Evolutionary conservation across 2,113 vertebrate genomes (phyloP), one percentile per base, ranked within the genome.

Genomic region (Syrmaticus mikado): DNA sequence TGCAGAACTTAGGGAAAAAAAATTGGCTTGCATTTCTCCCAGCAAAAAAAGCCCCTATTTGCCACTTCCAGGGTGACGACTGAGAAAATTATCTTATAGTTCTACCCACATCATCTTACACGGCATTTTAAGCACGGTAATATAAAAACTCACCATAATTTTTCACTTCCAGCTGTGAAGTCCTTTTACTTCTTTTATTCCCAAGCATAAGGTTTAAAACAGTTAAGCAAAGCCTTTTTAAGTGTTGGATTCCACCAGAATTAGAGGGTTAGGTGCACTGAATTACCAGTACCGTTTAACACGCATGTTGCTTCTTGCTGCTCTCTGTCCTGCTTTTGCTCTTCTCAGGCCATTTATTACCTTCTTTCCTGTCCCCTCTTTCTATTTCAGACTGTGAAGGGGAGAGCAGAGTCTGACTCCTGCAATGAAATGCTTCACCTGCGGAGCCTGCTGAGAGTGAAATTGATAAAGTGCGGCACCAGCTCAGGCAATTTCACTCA

Each of bases 401-500:
- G 82, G 79, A 93, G 82, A 88, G 76, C 45, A 52, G 65, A 70
- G 52, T 52, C 89, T 0, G 0, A n/a, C 82, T 87, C 83, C 75
- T 0, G 1, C 91, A 85, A n/a, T 65, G 75, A 95, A 90, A 92
- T 62, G 67, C 74, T 93, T 85, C 78, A 93, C 96, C 90, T 94
- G 73, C 3, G 0, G 41, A 85, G 64, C 93, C 92, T 92, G 94
- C 93, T 80, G 85, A 46, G 94, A 94, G 87, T 2, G 15, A 95
- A 89, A 94, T 87, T 89, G 87, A 71, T 85, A 81, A 85, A 87
- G 58, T 45, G 40, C 40, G 74, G 79, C 50, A 50, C 41, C 65
- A 82, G 94, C 67, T 89, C 87, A 81, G 71, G 84, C 94, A 95
- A 91, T 94, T 94, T 91, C 80, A 22, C 30, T 76, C 96, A 88